Base-by-base conservation (phyloP, 2,888 invertebrate genomes). In the Schizaphis graminum region DNA sequence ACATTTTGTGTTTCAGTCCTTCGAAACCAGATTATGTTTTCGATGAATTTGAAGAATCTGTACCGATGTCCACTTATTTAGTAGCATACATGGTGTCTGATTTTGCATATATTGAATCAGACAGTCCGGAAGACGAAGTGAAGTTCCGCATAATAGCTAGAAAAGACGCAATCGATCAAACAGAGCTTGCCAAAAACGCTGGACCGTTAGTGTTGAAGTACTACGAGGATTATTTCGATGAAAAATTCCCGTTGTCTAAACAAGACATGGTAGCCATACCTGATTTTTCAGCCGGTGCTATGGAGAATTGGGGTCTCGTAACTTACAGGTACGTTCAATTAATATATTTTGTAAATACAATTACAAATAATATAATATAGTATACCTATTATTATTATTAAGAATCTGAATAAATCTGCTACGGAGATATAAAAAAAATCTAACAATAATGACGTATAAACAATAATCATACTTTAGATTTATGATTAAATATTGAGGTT, bases 261-360 rank as follows among this genome's bases (percentile, higher is more conserved):
- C 97, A 98, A 95, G 99, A 99, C 95, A 98, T 99, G 98, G 97
- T 98, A n/a, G 99, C 98, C 0, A 96, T 99, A 94, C 98, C 99
- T 0, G 98, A 99, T 96, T 99, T 98, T 95, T 97, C 97, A 92
- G 98, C 98, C 5, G 98, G 98, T 0, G 98, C 98, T 1, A 98
- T 98, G 98, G 98, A 97, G 95, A 97, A 97, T 95, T 98, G 98
- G 97, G 97, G 98, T 4, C 96, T 98, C 94, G 97, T 99, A 95
- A 98, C 98, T 0, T 98, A 98, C 96, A 96, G 97, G 96, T 96
- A 94, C 91, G 96, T 21, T 53, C 41, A 35, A 49, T 47, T 13
- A 88, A 24, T 3, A 24, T 88, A n/a, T n/a, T n/a, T 49, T 28
- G 16, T 28, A 56, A 77, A 89, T n/a, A n/a, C n/a, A 0, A 16